phyloP scores from a whole-genome alignment of 2,113 vertebrate species.

The Dryoscopus gambensis region DNA sequence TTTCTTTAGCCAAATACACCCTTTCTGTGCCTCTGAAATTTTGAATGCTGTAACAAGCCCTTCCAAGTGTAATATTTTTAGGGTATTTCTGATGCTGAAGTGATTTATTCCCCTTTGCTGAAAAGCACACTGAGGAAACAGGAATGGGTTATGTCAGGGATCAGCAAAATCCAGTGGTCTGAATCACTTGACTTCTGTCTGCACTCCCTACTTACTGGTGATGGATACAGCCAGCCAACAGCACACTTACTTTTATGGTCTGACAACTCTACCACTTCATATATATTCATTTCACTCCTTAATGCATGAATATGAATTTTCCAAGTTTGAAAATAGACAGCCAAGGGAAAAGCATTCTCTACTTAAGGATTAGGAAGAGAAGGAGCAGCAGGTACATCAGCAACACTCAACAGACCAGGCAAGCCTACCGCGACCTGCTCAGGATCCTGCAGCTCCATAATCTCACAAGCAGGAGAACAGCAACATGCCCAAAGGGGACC shows the following conservation, averaged over 20 bases:
- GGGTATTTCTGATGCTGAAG: neutral
- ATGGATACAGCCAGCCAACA: neutral
- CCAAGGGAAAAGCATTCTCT: neutral
- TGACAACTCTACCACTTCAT: constrained; percentile 32
- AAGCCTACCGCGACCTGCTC: neutral
- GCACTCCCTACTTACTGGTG: neutral
- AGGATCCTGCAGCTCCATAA: accelerated
- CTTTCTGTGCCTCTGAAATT: neutral
- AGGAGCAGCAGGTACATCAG: neutral
- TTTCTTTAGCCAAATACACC: constrained; percentile 9
- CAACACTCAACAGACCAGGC: accelerated
- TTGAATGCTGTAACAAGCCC: neutral
- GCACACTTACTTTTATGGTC: neutral
- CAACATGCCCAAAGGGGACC: accelerated
- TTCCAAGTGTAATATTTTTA: constrained; percentile 22
- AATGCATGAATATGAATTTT: neutral
- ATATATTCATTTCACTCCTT: neutral
- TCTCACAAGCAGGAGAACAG: neutral
- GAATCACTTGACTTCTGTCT: neutral
- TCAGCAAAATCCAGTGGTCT: neutral
- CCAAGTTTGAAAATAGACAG: neutral
- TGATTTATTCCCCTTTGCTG: neutral
- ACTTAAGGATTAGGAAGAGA: neutral
- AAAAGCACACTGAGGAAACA: neutral
- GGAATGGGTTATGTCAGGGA: neutral